A percentile compares a stretch with the other conserved stretches of the same genome.
These are phyloP conservation scores for Esox lucius DNA, from an alignment of 2,797 vertebrate genomes.

Conservation along the genomic window DNA sequence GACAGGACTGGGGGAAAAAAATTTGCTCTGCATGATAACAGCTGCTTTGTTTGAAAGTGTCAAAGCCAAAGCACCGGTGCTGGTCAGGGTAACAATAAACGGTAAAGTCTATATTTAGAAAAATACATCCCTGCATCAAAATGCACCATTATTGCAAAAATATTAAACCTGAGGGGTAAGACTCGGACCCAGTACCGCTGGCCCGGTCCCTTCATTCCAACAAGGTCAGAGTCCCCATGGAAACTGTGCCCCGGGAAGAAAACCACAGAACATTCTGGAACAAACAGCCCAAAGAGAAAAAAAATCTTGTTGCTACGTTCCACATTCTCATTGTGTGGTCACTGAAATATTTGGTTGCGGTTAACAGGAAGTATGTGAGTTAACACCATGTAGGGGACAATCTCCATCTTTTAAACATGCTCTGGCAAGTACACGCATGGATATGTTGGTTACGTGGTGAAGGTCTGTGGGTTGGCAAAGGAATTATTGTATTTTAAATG, in stretches of 20 bases:
- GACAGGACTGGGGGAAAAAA: no score
- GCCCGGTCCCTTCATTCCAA: conserved; percentile 33
- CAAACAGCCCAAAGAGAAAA: conserved; percentile 46
- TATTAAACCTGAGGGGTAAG: neutral
- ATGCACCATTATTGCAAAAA: neutral
- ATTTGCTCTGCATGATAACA: no score
- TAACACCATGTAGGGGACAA: no score
- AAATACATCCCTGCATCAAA: no score
- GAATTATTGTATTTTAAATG: neutral
- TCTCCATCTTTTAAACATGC: no score
- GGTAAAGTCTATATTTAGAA: no score
- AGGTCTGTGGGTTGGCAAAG: neutral
- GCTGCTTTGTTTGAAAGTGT: no score
- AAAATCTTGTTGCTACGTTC: conserved; percentile 44
- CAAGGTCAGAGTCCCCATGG: conserved; percentile 42
- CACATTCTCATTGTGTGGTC: conserved; percentile 11
- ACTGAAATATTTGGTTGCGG: conserved; percentile 16
- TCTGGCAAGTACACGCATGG: no score
- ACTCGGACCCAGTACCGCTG: neutral
- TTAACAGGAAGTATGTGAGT: neutral
- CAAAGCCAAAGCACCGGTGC: no score
- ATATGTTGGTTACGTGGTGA: neutral
- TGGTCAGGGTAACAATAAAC: no score
- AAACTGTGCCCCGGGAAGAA: conserved; percentile 34
- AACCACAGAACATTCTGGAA: conserved; percentile 54